phyloP scores from a whole-genome alignment of 2,888 invertebrate species.

The Arge pagana region DNA sequence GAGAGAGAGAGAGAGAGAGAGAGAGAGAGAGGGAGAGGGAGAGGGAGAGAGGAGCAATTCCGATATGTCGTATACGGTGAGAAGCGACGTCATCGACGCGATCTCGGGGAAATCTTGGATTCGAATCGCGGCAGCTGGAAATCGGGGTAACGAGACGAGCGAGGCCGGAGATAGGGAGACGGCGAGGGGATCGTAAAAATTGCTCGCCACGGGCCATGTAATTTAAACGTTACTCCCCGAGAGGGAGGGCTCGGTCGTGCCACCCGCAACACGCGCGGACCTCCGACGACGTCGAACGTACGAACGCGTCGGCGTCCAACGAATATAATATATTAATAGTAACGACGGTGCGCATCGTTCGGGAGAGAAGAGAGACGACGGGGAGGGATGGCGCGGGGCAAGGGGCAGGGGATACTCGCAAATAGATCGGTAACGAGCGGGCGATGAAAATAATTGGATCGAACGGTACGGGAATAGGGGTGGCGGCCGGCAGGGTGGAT shows the following conservation, averaged over 20 bases:
- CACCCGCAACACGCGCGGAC: conserved; percentile 33
- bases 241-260: conserved; percentile 14
- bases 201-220: conserved; percentile 41
- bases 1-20: neutral
- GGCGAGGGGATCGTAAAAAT: conserved; percentile 45
- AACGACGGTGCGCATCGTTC: too few species aligned
- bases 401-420: too few species aligned
- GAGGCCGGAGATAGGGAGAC: conserved; percentile 32
- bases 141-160: neutral
- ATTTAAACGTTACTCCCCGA: conserved; percentile 49
- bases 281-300: conserved; percentile 12
- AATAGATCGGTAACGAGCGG: too few species aligned
- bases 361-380: too few species aligned
- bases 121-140: neutral
- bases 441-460: too few species aligned
- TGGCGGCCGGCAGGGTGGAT: too few species aligned
- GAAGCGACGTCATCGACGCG: conserved; percentile 33
- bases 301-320: too few species aligned
- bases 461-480: too few species aligned
- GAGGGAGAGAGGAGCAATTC: conserved; percentile 6
- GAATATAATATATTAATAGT: too few species aligned
- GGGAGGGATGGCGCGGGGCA: too few species aligned
- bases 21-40: neutral
- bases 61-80: conserved; percentile 28
- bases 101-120: neutral